Percentiles rank a stretch among this genome's conserved stretches.
Conservation (phyloP, 2,113 vertebrate species). For the Pseudois nayaur region DNA sequence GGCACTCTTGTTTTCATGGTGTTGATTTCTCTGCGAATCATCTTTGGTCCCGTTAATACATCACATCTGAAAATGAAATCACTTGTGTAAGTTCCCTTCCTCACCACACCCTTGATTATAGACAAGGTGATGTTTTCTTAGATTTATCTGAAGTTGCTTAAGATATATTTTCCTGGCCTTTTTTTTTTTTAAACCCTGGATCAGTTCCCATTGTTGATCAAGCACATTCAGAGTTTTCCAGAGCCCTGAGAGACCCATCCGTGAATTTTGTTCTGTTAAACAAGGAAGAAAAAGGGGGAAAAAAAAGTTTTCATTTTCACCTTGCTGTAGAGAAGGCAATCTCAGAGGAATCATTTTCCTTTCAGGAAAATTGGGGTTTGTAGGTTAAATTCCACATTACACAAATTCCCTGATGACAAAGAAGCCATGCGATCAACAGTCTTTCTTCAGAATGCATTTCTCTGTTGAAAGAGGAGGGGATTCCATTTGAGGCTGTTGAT, state of each 20-base stretch:
- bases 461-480: conserved; percentile 10
- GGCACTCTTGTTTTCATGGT: not conserved
- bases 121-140: conserved; percentile 54
- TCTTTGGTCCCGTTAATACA: conserved; percentile 40
- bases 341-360: conserved; percentile 36
- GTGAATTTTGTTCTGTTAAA: conserved; percentile 51
- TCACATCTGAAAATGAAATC: conserved; percentile 62
- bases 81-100: conserved; percentile 18
- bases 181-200: conserved; percentile 10
- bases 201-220: conserved; percentile 52
- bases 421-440: not conserved
- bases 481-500: conserved; percentile 55
- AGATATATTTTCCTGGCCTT: conserved; percentile 14
- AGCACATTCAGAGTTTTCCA: conserved; percentile 29
- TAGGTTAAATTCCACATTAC: conserved; percentile 59
- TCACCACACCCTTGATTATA: conserved; percentile 15
- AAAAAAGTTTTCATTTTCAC: conserved; percentile 39
- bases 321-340: conserved; percentile 34
- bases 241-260: not conserved
- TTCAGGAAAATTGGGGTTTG: conserved; percentile 56
- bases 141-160: conserved; percentile 49
- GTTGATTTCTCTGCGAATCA: conserved; percentile 49
- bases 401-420: conserved; percentile 10
- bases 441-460: conserved; percentile 33
- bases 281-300: not conserved